A percentile compares a stretch with the other conserved stretches of the same genome.
Evolutionary conservation across 1,140 invertebrate genomes (phyloP).

Genomic region (Bombus impatiens): DNA sequence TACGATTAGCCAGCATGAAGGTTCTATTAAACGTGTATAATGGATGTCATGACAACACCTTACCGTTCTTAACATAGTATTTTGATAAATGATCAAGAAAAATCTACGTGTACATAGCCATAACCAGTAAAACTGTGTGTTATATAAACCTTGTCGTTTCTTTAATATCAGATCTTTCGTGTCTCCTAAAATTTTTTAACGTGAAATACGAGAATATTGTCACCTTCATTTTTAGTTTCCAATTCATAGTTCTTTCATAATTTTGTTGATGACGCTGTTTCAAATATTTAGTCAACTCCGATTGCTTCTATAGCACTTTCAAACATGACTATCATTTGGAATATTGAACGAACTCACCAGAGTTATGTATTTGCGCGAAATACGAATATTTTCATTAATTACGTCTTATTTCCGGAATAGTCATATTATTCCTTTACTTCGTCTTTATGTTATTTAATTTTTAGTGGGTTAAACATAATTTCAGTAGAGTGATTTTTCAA

Average conservation of each 20-base stretch:
- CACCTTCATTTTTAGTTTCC: background rate
- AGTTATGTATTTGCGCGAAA: too few relatives aligned
- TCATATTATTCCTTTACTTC: background rate
- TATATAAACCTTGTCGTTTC: background rate
- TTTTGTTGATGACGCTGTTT: background rate
- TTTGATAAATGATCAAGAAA: conserved; percentile 59
- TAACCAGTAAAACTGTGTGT: conserved; percentile 39
- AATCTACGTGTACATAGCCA: conserved; percentile 34
- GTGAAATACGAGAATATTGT: too few relatives aligned
- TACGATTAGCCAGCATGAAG: conserved; percentile 39
- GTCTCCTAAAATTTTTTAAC: background rate
- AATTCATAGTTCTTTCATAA: background rate
- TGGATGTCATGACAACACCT: conserved; percentile 48
- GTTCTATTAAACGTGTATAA: conserved; percentile 58
- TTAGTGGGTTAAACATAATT: background rate
- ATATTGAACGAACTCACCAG: background rate
- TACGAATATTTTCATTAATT: background rate
- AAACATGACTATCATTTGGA: background rate
- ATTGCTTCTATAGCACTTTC: background rate
- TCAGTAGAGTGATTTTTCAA: background rate
- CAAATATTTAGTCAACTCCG: background rate
- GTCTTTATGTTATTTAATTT: background rate
- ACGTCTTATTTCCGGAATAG: background rate
- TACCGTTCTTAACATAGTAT: conserved; percentile 56
- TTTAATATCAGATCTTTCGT: background rate